Base-by-base conservation (phyloP, 2,888 invertebrate species). In the Ryuthela nishihirai region DNA sequence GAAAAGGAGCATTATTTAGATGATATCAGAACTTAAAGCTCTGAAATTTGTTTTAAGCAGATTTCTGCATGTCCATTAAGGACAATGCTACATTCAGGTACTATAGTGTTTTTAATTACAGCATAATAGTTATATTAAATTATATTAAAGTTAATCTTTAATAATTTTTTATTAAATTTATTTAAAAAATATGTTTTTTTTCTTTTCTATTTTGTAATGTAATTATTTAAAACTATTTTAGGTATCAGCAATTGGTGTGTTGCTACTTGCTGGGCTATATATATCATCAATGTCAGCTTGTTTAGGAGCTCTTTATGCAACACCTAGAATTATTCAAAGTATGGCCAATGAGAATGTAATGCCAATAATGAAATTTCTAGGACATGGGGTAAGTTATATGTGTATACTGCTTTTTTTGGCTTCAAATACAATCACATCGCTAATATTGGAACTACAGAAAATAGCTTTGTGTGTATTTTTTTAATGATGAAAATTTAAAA, bases 241-340 rank as follows among this genome's bases (percentile, higher is more conserved):
- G 67, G 67, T 67, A 21, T 67, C 69, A 24, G 67, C 66, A 50
- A 24, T 67, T 66, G 80, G 79, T 49, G 84, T 94, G 46, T 75
- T 95, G 35, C 81, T 95, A 55, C 78, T 97, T 34, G 87, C 91
- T 50, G 97, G 97, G 18, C 81, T 97, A 47, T 98, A 97, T 75
- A 91, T 97, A 15, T 92, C 93, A 48, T 94, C 94, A 17, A 88
- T 97, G 81, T 94, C 94, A 38, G 91, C 92, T 41, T 93, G 94
- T 72, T 81, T 97, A 68, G 95, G 94, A 10, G 91, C 94, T 32
- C 88, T 97, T 84, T 95, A 97, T 71, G 95, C 95, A 3, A 92
- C 95, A 1, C 94, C 95, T 0, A 80, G 95, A 67, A 93, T 97
- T 1, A 77, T 95, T 25, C 95, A 97, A 75, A 91, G 92, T 63